Conservation (phyloP, 1,140 invertebrate genomes). For the Macrotrachela quadricornifera region DNA sequence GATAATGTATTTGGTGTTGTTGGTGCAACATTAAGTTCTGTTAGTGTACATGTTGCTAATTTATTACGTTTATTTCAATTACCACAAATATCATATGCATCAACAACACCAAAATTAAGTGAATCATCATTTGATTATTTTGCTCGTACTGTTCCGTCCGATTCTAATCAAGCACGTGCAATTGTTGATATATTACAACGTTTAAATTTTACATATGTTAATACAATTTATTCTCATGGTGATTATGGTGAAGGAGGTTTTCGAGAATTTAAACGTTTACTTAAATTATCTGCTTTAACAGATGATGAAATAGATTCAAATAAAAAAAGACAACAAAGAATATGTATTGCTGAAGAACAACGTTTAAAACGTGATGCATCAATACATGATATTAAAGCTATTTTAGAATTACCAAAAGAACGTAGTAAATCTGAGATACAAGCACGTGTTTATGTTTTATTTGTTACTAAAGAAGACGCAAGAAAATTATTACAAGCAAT, state of each 20-base stretch:
- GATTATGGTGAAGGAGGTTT: neutral
- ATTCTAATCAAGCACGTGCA: conserved; percentile 48
- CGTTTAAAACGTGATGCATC: no score
- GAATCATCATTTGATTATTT: conserved; percentile 50
- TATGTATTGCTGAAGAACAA: no score
- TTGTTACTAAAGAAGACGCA: no score
- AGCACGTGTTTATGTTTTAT: no score
- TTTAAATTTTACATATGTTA: conserved; percentile 62
- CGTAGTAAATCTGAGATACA: no score
- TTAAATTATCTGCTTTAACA: no score
- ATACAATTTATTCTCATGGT: conserved; percentile 59
- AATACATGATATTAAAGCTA: no score
- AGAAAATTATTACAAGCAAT: no score
- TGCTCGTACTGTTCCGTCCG: conserved; percentile 43
- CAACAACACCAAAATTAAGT: conserved; percentile 48
- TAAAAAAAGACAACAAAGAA: no score
- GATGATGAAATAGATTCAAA: no score
- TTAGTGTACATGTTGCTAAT: conserved; percentile 21
- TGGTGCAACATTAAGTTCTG: conserved; percentile 33
- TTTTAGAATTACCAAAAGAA: no score
- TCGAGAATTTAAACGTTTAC: no score
- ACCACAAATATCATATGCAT: conserved; percentile 49
- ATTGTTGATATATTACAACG: conserved; percentile 46
- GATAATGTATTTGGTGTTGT: conserved; percentile 27
- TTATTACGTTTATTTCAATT: conserved; percentile 5